phyloP scores from a whole-genome alignment of 2,797 vertebrate species.

The Acanthornis magna region DNA sequence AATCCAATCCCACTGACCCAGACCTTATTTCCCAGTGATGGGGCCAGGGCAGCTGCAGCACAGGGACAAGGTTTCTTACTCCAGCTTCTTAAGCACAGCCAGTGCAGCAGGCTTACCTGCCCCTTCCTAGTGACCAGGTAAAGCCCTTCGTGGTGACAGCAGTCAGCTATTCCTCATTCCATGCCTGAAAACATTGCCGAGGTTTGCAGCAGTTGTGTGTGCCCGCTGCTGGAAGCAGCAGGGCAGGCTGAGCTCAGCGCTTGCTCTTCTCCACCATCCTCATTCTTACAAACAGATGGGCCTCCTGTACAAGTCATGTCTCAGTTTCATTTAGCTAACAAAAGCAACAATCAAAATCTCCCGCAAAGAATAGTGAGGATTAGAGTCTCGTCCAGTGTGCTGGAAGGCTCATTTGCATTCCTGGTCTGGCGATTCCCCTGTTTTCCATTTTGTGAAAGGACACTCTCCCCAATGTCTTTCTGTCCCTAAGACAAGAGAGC shows the following conservation, averaged over 20 bases:
- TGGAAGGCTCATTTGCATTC: neutral
- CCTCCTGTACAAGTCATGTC: neutral
- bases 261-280: neutral
- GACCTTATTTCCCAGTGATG: neutral
- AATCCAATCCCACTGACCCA: neutral
- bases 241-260: neutral
- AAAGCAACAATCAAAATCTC: conserved; percentile 16
- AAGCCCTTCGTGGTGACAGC: neutral
- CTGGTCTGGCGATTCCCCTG: neutral
- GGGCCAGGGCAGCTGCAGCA: neutral
- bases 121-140: neutral
- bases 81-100: neutral
- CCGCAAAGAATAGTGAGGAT: neutral
- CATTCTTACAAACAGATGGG: conserved; percentile 5
- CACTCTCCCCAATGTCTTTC: neutral
- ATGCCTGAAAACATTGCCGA: accelerated
- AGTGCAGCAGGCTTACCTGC: neutral
- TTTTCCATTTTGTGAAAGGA: neutral
- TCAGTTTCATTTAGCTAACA: neutral
- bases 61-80: neutral
- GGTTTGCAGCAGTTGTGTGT: neutral
- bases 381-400: neutral
- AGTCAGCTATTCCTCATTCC: neutral
- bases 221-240: neutral
- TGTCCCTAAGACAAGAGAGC: neutral